Base-by-base conservation (phyloP, 2,113 vertebrate species). In the Dipodomys spectabilis region DNA sequence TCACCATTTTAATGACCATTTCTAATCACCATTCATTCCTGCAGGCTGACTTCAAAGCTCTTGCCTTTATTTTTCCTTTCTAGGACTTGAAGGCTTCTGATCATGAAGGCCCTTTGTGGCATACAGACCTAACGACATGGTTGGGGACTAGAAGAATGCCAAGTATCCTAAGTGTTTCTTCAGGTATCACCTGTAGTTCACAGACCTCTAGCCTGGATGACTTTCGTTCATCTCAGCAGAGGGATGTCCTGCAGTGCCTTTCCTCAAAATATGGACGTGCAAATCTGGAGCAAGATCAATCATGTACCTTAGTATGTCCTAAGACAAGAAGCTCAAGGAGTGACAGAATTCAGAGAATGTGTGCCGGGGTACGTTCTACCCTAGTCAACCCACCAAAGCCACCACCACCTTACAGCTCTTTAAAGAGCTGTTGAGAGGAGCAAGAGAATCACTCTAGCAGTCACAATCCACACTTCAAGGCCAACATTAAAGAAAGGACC, bases 211-310 rank as follows among this genome's bases (percentile, higher is more conserved):
- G 39, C 23, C 78, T 18, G 7, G 44, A 35, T 79, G 60, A 35
- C 57, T 91, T 39, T 39, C 1, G 39, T 93, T 78, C 20, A 90
- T 45, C 60, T 86, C 27, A 67, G 80, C 10, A 77, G 0, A 86
- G 39, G 19, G 79, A 82, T 49, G 68, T 64, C 45, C 81, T 13
- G 19, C 19, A 69, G 64, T 28, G 71, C n/a, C 72, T 35, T 88
- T 93, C 82, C 75, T 93, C 72, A 93, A 92, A 94, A 91, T 28
- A 88, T 0, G 12, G n/a, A 57, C 6, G 12, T 28, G 18, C 35
- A 53, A 90, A 86, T 90, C 32, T 88, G 82, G 64, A 81, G 71
- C 60, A 84, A 39, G 39, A 20, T n/a, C 71, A 35, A 75, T 6
- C 30, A 69, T 25, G 92, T 20, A 23, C 28, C 53, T 78, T 79